These are phyloP conservation scores for Laupala kohalensis DNA, from an alignment of 1,140 invertebrate genomes.

Conservation along the genomic window DNA sequence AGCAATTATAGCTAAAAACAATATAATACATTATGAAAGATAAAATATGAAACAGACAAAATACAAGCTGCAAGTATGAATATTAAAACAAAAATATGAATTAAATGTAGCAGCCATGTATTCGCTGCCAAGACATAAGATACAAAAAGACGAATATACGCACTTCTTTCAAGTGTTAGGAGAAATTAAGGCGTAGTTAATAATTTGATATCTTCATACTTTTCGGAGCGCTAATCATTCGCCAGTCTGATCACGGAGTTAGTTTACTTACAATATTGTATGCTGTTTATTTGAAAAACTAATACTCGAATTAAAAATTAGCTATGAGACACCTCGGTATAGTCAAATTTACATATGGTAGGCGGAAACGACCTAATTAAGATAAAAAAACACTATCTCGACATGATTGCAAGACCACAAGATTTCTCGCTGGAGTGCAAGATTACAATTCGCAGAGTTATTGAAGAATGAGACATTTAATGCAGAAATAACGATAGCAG, in stretches of 20 bases:
- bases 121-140: no score
- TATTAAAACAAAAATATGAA: no score
- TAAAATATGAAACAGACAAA: no score
- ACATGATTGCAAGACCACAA: conserved; percentile 3
- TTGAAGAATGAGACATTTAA: background rate
- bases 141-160: no score
- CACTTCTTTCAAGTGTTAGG: no score
- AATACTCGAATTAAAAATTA: background rate
- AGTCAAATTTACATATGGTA: conserved; percentile 2
- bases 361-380: background rate
- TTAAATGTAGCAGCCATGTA: no score
- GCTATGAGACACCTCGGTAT: background rate
- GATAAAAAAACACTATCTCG: background rate
- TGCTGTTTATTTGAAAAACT: background rate
- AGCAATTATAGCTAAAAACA: no score
- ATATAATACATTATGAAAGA: no score
- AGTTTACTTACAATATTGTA: background rate
- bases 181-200: background rate
- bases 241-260: background rate
- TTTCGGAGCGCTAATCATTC: background rate
- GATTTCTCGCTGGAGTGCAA: background rate
- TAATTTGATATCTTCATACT: background rate
- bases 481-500: background rate
- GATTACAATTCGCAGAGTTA: background rate
- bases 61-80: no score